Evolutionary conservation across 2,888 invertebrate genomes (phyloP), one percentile per base, ranked within the genome.

Genomic region (Morpho helenor): DNA sequence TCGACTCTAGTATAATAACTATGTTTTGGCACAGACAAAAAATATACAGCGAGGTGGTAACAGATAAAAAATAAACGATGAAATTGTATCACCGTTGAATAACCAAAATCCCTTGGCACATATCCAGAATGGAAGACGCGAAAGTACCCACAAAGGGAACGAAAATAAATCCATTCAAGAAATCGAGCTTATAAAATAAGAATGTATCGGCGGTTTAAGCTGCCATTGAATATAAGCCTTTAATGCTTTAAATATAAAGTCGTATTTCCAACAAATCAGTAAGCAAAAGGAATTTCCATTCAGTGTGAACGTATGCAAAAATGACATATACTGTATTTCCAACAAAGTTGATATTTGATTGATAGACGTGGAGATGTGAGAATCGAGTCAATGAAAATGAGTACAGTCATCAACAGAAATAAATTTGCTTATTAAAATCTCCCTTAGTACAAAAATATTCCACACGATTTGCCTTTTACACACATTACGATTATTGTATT

Each of bases 131-230:
- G 67, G 71, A 70, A 73, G 72, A 76, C 77, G 77, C 76, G 77
- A 82, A 79, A 84, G 77, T 80, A 79, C 74, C 80, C 74, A 77
- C 80, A 80, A 78, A 77, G 75, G 71, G 73, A 76, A 76, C 84
- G 74, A 82, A 85, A 87, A 88, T 87, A 87, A 74, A 84, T 79
- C 81, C 86, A 85, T 87, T 87, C 81, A 85, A 79, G 79, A 73
- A 76, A 79, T 67, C 72, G 74, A 76, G 75, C 77, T 76, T 16
- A 71, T 69, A 75, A 76, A 80, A 80, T 73, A 75, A 75, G 74
- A 79, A 81, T 79, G 75, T 80, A 80, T 78, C 73, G 77, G 72
- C 72, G 58, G 6, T 57, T 49, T 52, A 49, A 41, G 8, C 23
- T 52, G 23, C 10, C 54, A 39, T 10, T 51, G 44, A 31, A 59